phyloP scores from a whole-genome alignment of 1,140 invertebrate genomes.

The Lepidurus arcticus region DNA sequence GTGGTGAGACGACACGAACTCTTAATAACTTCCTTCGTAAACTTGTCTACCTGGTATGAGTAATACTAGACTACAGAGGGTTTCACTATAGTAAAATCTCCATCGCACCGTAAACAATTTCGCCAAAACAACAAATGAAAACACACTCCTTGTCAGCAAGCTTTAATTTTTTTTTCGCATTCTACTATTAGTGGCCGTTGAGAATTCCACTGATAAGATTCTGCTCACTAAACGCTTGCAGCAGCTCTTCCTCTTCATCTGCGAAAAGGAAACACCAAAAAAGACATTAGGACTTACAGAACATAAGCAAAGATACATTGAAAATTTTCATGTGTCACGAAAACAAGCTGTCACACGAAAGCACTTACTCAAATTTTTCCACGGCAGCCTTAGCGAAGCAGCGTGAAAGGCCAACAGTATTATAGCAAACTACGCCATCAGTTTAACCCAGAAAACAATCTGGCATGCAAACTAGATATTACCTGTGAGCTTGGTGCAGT shows the following conservation, averaged over 20 bases:
- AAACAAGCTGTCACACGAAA: background rate
- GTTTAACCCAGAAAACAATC: background rate
- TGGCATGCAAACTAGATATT: background rate
- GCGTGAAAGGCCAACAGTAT: background rate
- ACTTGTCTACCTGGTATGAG: background rate
- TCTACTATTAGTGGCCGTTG: background rate
- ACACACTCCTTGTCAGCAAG: background rate
- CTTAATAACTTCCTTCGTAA: background rate
- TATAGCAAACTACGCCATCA: background rate
- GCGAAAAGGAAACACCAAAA: background rate
- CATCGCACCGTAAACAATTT: too few relatives aligned
- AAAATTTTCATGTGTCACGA: background rate
- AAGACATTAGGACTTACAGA: background rate
- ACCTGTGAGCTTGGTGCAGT: constrained; percentile 56
- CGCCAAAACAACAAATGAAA: constrained; percentile 2
- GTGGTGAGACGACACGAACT: background rate
- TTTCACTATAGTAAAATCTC: background rate
- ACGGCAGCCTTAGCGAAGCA: background rate
- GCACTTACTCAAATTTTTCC: background rate
- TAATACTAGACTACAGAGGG: background rate
- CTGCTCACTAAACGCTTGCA: background rate
- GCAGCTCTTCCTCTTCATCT: background rate
- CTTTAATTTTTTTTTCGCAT: background rate
- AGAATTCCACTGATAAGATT: background rate
- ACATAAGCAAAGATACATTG: background rate